Base-by-base conservation (phyloP, 2,113 vertebrate genomes). In the Onychostoma macrolepis region DNA sequence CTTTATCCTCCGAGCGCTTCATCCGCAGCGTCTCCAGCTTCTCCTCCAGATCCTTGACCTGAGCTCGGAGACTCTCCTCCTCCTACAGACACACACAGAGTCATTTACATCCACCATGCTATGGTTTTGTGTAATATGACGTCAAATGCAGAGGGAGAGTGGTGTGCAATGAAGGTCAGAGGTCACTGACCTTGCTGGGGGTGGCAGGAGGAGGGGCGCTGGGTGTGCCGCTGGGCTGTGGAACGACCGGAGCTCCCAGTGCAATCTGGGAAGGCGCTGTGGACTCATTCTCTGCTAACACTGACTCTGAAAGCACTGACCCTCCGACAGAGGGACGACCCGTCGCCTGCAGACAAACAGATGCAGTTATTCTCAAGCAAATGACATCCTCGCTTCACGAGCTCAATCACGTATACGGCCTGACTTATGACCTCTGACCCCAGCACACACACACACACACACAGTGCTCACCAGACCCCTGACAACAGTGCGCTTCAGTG, bases 31-130 rank as follows among this genome's bases (percentile, higher is more conserved):
- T 99, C 94, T 99, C 98, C 94, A 99, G 91, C 69, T 99, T 99
- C 93, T 99, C 98, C 92, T 99, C 97, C 88, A 99, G 95, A 92
- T 99, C 98, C 89, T 97, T 96, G 85, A 99, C 97, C 91, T 99
- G 97, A 9, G 92, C 92, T 0, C 97, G 96, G 81, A 99, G 92
- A 0, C 95, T 95, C 88, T 99, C 98, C 91, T 99, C 98, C 92
- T 99, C 98, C 98, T 99, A 33, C 76, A 78, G 4, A 85, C 2
- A 28, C 71, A 72, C 45, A 53, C 75, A 48, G 21, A 48, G 11
- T 13, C 45, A 48, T 48, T 13, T 48, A 48, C 45, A 48, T 12
- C 45, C 4, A 4, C 45, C 48, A 6, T 19, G 48, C 48, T 48
- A 1, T 48, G 4, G 48, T 50, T 50, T 1, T 50, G 15, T 15